Base-by-base conservation (phyloP, 2,888 invertebrate genomes). In the Microchrysa polita region DNA sequence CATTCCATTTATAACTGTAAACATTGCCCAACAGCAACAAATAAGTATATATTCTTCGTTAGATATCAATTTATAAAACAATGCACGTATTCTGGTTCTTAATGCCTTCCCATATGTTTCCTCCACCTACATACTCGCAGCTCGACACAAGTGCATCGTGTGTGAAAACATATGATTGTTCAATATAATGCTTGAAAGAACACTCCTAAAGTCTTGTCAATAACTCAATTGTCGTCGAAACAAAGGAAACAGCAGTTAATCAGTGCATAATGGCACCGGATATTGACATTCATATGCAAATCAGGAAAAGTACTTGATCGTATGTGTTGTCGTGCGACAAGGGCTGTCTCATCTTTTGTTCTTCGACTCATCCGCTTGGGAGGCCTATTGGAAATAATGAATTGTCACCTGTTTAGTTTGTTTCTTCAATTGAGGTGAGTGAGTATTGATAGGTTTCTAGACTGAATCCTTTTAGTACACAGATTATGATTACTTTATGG, bases 211-310 rank as follows among this genome's bases (percentile, higher is more conserved):
- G 18, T 9, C 22, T 18, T 57, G 40, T 53, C 42, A 42, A 52
- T 7, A 23, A 27, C 52, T 20, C 55, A 55, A 69, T 69, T 40
- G 69, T 34, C 55, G 20, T 40, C 40, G 69, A 69, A 69, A 69
- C 69, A 69, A 61, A 72, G 74, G 74, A 75, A 75, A 69, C 74
- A 57, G 73, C 57, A 73, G 75, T 75, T 75, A 75, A 75, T 75
- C 75, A 73, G 75, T 67, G 72, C 73, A 75, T 73, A 73, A 67
- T 72, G 53, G 69, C 60, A 69, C 75, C 73, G 75, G 75, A 75
- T 74, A 74, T 69, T 75, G 63, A 72, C 74, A 72, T 75, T 75
- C 73, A 65, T 75, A 75, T 75, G 75, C 75, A 60, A 75, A 75
- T 75, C 44, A 57, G 20, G n/a, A 57, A 42, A 69, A 34, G 65